Evolutionary conservation across 2,113 vertebrate species (phyloP).

Genomic region (Lamprologus speciosus): DNA sequence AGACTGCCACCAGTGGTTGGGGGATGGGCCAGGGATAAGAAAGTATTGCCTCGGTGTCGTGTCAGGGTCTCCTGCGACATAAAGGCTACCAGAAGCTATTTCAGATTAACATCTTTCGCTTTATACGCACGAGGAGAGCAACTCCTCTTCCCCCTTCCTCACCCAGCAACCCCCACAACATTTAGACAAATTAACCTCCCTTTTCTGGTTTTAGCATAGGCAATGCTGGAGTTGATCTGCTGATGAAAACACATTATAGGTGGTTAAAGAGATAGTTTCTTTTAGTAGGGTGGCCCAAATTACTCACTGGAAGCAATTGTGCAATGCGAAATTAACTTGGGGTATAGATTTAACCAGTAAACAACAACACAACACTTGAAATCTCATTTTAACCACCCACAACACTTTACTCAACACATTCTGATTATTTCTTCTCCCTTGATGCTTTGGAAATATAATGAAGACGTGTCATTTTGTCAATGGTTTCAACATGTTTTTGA

Average conservation of each 20-base stretch:
- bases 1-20: conserved; percentile 12
- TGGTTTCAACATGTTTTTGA: neutral
- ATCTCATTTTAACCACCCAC: neutral
- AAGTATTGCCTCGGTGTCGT: conserved; percentile 14
- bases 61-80: neutral
- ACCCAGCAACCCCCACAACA: neutral
- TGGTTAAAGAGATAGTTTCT: neutral
- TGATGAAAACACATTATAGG: neutral
- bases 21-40: conserved; percentile 26
- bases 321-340: neutral
- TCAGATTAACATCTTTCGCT: neutral
- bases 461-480: neutral
- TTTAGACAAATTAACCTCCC: neutral
- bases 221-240: neutral
- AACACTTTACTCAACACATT: neutral
- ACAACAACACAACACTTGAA: neutral
- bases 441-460: neutral
- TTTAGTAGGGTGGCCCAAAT: neutral
- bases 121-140: neutral
- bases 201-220: neutral
- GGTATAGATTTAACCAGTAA: neutral
- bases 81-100: neutral
- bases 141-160: neutral
- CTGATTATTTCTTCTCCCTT: neutral
- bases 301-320: neutral